Conservation (phyloP, 2,888 invertebrate genomes). For the Heliconius ismenius region DNA sequence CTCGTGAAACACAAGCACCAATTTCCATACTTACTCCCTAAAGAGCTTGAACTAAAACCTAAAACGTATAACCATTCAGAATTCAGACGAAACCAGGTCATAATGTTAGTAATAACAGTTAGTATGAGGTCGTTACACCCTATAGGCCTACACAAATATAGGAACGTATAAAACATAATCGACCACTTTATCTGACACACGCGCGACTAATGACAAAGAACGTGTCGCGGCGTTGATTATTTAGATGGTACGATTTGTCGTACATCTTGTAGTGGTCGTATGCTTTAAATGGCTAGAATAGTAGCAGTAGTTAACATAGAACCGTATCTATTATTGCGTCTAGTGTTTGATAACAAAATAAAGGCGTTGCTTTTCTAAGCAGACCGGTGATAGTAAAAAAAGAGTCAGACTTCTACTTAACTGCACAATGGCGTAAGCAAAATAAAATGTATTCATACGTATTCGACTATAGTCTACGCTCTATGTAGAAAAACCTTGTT, state of each 20-base stretch:
- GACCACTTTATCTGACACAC: constrained; percentile 47
- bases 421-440: no score
- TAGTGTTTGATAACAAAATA: not conserved
- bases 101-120: constrained; percentile 24
- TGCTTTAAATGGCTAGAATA: not conserved
- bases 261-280: not conserved
- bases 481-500: no score
- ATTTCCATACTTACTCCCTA: not conserved
- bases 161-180: constrained; percentile 39
- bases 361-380: no score
- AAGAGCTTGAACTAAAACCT: not conserved
- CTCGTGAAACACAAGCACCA: not conserved
- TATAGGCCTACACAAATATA: constrained; percentile 30
- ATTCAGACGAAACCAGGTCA: constrained; percentile 19
- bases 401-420: no score
- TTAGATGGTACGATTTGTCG: constrained; percentile 16
- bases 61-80: not conserved
- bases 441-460: no score
- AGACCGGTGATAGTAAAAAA: no score
- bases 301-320: not conserved
- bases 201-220: constrained; percentile 60
- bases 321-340: not conserved
- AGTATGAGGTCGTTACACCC: constrained; percentile 37
- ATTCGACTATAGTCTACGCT: no score
- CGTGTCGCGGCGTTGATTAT: constrained; percentile 51